Evolutionary conservation across 2,888 invertebrate species (phyloP).

Genomic region (Apamea monoglypha): DNA sequence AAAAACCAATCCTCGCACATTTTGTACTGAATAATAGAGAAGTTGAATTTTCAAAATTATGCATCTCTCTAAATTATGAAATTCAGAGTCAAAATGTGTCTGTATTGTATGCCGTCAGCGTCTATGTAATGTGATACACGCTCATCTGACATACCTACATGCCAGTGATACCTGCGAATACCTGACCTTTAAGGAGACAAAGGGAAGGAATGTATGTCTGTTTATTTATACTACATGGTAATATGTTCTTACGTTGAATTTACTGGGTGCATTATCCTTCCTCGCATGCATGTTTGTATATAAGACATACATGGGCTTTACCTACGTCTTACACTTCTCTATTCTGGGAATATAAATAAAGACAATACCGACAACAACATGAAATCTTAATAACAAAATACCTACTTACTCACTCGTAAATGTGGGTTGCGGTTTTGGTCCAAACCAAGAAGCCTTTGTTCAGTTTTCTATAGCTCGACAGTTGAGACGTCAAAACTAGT

Average conservation of each 20-base stretch:
- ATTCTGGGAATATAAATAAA: too few species aligned
- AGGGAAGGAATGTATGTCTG: constrained; percentile 53
- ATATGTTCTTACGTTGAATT: neutral
- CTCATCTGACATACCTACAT: constrained; percentile 32
- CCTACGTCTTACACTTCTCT: too few species aligned
- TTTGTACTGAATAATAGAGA: neutral
- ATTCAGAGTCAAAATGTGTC: constrained; percentile 21
- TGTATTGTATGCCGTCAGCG: neutral
- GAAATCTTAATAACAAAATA: neutral
- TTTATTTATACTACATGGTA: constrained; percentile 31
- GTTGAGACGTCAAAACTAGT: neutral
- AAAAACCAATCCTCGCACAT: neutral
- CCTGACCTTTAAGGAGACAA: constrained; percentile 57
- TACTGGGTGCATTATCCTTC: neutral
- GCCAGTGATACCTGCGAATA: constrained; percentile 47
- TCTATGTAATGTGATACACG: constrained; percentile 21
- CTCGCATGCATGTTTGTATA: neutral
- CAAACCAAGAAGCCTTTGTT: neutral
- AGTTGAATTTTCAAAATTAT: neutral
- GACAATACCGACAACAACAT: neutral
- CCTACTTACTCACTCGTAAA: neutral
- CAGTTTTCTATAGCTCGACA: neutral
- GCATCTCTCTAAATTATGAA: constrained; percentile 17
- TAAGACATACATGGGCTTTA: too few species aligned
- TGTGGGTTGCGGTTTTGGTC: neutral